Evolutionary conservation across 2,797 vertebrate species (phyloP), one percentile per base, ranked within the genome.

Genomic region (Percopsis omiscomaycus): DNA sequence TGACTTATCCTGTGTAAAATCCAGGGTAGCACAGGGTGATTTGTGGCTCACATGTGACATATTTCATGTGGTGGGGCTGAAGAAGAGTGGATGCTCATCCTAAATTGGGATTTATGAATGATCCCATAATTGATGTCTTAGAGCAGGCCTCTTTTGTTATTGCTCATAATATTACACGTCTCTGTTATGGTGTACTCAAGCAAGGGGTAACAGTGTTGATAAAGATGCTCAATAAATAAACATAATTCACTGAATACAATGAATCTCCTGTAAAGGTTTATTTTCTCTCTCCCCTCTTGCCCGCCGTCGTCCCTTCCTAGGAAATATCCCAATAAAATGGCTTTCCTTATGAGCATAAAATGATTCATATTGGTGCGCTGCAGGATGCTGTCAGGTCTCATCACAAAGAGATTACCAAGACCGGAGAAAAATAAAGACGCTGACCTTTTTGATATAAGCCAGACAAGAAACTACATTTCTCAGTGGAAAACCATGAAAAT

Each of bases 1-100:
- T 55, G 70, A 51, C 5, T 64, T 64, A 45, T 54, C 8, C 57
- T 48, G 59, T 68, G 62, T 75, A 70, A 82, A 77, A 77, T 49
- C 13, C 22, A 75, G 69, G 74, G 67, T 44, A 29, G 51, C 29
- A 66, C 29, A 44, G 47, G 15, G 64, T 71, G 78, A 85, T 82
- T 82, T 73, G 84, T 74, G 29, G 64, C 37, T 55, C 61, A 30
- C 13, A 44, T 49, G 59, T 58, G 62, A 42, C 72, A 61, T 57
- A 13, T 59, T 67, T 55, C 46, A 62, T 80, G 66, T 57, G 56
- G 66, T 11, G 22, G 47, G 50, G 61, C 64, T 74, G 74, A 65
- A 62, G 54, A 57, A 69, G 80, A 80, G 13, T 53, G 69, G 84
- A 52, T 1, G 30, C 59, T 27, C 48, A 50, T 62, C 32, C 6